Percentiles rank a stretch among this genome's conserved stretches.
Evolutionary conservation across 1,140 invertebrate species (phyloP).

Genomic region (Drosophila lowei): DNA sequence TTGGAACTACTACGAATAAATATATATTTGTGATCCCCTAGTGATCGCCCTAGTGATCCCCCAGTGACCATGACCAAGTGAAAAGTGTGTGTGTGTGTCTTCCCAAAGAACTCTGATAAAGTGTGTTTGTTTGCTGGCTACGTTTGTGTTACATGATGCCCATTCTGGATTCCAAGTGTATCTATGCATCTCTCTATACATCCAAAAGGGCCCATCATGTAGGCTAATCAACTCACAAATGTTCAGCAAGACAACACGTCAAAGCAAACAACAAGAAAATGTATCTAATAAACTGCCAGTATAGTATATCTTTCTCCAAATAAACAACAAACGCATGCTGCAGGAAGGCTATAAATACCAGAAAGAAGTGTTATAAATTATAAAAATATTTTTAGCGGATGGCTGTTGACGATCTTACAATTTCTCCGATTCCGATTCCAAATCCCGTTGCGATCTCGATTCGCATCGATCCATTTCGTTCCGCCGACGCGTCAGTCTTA

Average conservation of each 20-base stretch:
- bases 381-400: conserved; percentile 32
- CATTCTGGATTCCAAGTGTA: neutral
- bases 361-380: conserved; percentile 42
- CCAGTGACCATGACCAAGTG: no score
- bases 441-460: conserved; percentile 30
- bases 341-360: conserved; percentile 38
- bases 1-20: neutral
- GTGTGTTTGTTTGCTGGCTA: conserved; percentile 82
- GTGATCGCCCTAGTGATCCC: conserved; percentile 17
- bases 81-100: no score
- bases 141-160: conserved; percentile 68
- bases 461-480: conserved; percentile 35
- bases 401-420: conserved; percentile 6
- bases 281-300: conserved; percentile 7
- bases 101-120: conserved; percentile 59
- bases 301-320: conserved; percentile 36
- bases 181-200: no score
- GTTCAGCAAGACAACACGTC: conserved; percentile 82
- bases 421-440: conserved; percentile 7
- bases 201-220: conserved; percentile 38
- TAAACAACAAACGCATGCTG: conserved; percentile 38
- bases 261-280: conserved; percentile 54
- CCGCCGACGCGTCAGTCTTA: conserved; percentile 32
- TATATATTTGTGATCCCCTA: neutral
- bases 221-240: conserved; percentile 68